Percentiles rank a stretch among this genome's conserved stretches.
These are phyloP conservation scores for Andrena trimmerana DNA, from an alignment of 2,888 invertebrate species.

Conservation along the genomic window DNA sequence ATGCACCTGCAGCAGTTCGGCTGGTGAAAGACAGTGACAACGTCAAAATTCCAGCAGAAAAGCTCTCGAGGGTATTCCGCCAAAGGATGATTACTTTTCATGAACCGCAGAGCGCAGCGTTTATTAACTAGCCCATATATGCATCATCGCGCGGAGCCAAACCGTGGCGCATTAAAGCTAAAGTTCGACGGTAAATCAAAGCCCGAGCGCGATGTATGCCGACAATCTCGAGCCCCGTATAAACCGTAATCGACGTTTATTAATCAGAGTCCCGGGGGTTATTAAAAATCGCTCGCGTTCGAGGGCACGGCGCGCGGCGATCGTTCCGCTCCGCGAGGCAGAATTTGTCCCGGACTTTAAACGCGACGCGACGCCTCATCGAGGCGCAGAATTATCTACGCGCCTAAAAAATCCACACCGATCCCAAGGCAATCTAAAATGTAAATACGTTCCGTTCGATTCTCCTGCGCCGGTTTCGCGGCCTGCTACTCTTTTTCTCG, in stretches of 20 bases:
- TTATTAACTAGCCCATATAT: slow-evolving; percentile 38
- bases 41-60: background rate
- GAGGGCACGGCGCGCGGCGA: slow-evolving; percentile 28
- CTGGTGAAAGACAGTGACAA: too few relatives aligned
- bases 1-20: too few relatives aligned
- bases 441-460: slow-evolving; percentile 62
- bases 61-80: background rate
- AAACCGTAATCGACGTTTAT: slow-evolving; percentile 60
- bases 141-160: slow-evolving; percentile 40
- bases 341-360: slow-evolving; percentile 13
- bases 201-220: slow-evolving; percentile 27
- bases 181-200: slow-evolving; percentile 56
- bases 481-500: background rate
- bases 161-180: slow-evolving; percentile 36
- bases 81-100: slow-evolving; percentile 15
- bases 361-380: slow-evolving; percentile 26
- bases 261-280: slow-evolving; percentile 47
- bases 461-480: background rate
- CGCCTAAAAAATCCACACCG: slow-evolving; percentile 60
- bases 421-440: slow-evolving; percentile 72
- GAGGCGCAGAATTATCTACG: slow-evolving; percentile 31
- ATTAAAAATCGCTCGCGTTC: slow-evolving; percentile 37
- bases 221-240: slow-evolving; percentile 30
- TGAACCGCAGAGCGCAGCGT: background rate
- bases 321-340: slow-evolving; percentile 19